phyloP scores from a whole-genome alignment of 2,113 vertebrate species.

The Chamaea fasciata region DNA sequence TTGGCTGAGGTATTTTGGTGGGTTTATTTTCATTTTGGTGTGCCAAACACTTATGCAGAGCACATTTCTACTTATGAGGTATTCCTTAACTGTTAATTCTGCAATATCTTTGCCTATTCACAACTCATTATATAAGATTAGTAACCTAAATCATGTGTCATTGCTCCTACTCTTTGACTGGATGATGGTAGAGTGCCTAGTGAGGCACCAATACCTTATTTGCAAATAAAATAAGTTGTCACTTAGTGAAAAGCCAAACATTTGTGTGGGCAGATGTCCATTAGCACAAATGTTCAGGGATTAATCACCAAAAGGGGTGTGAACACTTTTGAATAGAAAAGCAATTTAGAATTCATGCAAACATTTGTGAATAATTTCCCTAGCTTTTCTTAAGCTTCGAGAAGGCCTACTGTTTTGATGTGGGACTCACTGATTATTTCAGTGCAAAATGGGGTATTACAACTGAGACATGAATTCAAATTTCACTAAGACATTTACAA shows the following conservation, averaged over 20 bases:
- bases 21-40: neutral
- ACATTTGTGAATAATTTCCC: conserved; percentile 39
- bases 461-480: neutral
- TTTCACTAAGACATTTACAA: neutral
- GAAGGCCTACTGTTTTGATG: neutral
- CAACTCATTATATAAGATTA: conserved; percentile 14
- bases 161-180: conserved; percentile 4
- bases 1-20: no score
- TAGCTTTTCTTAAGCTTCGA: neutral
- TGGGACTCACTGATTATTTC: neutral
- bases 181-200: neutral
- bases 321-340: conserved; percentile 49
- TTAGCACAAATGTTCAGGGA: conserved; percentile 64
- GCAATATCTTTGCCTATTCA: conserved; percentile 2
- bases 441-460: neutral
- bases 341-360: conserved; percentile 51
- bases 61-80: neutral
- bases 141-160: conserved; percentile 1
- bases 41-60: neutral
- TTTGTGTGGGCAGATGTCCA: conserved; percentile 61
- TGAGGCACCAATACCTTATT: conserved; percentile 45
- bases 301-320: conserved; percentile 58
- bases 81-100: neutral
- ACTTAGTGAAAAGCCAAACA: conserved; percentile 55
- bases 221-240: conserved; percentile 66